Percentiles rank a stretch among this genome's conserved stretches.
phyloP scores from a whole-genome alignment of 2,113 vertebrate species.

The Pteruthius melanotis region DNA sequence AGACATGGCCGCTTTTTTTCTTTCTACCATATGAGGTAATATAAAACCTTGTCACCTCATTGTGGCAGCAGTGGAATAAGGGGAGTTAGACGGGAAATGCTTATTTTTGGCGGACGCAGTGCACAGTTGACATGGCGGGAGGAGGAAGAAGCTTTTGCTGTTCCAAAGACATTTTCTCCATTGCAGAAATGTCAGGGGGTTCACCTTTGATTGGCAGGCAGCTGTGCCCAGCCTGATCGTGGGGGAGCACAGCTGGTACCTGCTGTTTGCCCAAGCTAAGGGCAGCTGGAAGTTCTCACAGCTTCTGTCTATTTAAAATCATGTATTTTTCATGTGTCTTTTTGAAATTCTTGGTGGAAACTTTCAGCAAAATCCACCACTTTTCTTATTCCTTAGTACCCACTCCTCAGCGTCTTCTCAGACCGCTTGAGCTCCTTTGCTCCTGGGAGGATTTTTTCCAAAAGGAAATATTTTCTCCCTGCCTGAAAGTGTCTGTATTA shows the following conservation, averaged over 20 bases:
- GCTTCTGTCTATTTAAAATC: background rate
- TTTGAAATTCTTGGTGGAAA: background rate
- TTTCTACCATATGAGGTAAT: background rate
- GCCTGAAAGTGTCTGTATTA: background rate
- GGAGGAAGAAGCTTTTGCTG: background rate
- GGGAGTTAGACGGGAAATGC: background rate
- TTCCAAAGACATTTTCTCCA: background rate
- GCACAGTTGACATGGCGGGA: background rate
- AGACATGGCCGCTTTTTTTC: background rate
- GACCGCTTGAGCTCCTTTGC: background rate
- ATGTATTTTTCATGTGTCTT: background rate
- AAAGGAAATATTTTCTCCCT: background rate
- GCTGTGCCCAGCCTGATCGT: background rate
- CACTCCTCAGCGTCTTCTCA: background rate
- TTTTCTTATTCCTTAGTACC: background rate
- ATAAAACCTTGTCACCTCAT: background rate
- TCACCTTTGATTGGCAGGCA: accelerated
- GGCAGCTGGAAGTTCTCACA: background rate
- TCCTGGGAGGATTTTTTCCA: background rate
- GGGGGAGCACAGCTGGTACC: background rate
- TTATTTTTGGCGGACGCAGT: background rate
- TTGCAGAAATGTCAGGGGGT: background rate
- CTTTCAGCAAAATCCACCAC: background rate
- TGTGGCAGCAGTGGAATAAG: background rate
- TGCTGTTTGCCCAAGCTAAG: background rate